These are phyloP conservation scores for Tragelaphus strepsiceros DNA, from an alignment of 2,113 vertebrate genomes.

Conservation along the genomic window DNA sequence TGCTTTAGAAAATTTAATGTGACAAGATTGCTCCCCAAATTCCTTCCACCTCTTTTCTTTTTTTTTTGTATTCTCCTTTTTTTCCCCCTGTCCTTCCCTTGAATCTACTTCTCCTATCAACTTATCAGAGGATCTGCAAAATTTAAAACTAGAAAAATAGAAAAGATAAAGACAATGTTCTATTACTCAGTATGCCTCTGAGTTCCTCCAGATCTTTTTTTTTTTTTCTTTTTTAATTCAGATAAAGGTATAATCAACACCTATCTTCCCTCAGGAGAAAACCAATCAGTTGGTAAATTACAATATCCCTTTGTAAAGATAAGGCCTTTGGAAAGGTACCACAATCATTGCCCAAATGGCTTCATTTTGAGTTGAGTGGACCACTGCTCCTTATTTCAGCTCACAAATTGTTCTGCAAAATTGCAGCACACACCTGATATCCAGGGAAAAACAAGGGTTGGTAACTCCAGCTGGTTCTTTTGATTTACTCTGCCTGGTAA, in stretches of 20 bases:
- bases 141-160: neutral
- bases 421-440: constrained; percentile 71
- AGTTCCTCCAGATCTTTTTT: neutral
- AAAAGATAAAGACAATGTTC: constrained; percentile 24
- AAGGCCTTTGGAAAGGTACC: constrained; percentile 62
- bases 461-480: constrained; percentile 79
- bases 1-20: constrained; percentile 38
- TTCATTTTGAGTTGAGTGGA: constrained; percentile 53
- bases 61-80: neutral
- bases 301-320: neutral
- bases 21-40: constrained; percentile 23
- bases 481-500: constrained; percentile 78
- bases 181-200: neutral
- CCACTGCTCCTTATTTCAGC: constrained; percentile 38
- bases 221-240: neutral
- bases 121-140: neutral
- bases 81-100: neutral
- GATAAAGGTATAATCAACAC: constrained; percentile 37
- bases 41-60: neutral
- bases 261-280: neutral
- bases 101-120: neutral
- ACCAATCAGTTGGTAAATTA: constrained; percentile 23
- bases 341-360: neutral
- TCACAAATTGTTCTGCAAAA: constrained; percentile 75
- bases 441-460: constrained; percentile 65